Evolutionary conservation across 2,888 invertebrate genomes (phyloP).

Genomic region (Euspilapteryx auroguttella): DNA sequence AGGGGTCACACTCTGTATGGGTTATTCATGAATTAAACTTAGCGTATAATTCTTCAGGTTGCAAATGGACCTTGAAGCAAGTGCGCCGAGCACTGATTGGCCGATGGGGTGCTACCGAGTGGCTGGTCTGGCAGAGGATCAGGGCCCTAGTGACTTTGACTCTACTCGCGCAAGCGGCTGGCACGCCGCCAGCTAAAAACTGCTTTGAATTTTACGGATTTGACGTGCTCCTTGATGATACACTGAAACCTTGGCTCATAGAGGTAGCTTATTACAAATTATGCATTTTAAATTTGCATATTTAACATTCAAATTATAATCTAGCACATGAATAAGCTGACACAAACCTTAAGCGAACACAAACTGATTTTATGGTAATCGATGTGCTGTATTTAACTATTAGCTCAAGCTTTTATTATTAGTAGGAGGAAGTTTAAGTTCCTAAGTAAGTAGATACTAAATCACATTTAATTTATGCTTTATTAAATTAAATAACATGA

Average conservation of each 20-base stretch:
- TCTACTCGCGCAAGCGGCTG: constrained; percentile 72
- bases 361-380: too few species aligned
- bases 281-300: not conserved
- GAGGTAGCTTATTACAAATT: constrained; percentile 61
- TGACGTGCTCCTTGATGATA: constrained; percentile 83
- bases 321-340: too few species aligned
- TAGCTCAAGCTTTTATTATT: too few species aligned
- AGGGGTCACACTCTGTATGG: too few species aligned
- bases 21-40: too few species aligned
- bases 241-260: constrained; percentile 84
- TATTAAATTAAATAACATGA: too few species aligned
- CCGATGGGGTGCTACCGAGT: constrained; percentile 70
- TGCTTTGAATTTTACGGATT: constrained; percentile 92
- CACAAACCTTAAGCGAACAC: too few species aligned
- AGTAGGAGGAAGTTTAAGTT: too few species aligned
- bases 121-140: constrained; percentile 80
- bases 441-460: too few species aligned
- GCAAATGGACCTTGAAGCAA: constrained; percentile 84
- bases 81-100: constrained; percentile 70
- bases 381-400: too few species aligned
- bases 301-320: not conserved
- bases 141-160: constrained; percentile 75
- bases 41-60: too few species aligned
- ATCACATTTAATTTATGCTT: too few species aligned
- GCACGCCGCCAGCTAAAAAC: constrained; percentile 71